phyloP scores from a whole-genome alignment of 2,797 vertebrate genomes.

The Poecilia velifera region DNA sequence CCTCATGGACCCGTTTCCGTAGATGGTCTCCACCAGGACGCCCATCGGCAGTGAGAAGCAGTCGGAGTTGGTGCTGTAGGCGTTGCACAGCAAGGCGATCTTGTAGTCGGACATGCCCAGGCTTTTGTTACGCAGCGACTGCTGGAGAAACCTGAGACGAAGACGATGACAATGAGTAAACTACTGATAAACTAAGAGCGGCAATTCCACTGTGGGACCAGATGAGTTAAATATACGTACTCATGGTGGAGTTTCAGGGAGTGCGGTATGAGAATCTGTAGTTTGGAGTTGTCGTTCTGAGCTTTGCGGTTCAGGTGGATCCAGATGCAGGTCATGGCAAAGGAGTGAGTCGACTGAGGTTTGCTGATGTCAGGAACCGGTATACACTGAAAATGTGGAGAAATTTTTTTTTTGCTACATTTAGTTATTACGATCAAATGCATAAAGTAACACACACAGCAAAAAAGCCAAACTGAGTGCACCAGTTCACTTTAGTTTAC shows the following conservation, averaged over 20 bases:
- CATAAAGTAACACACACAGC: not conserved
- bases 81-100: slow-evolving; percentile 97
- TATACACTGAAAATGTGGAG: slow-evolving; percentile 85
- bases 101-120: slow-evolving; percentile 99
- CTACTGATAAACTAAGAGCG: not conserved
- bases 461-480: not conserved
- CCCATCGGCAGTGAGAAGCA: slow-evolving; percentile 99
- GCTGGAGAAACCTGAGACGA: slow-evolving; percentile 91
- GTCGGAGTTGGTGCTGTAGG: slow-evolving; percentile 98
- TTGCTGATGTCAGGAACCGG: slow-evolving; percentile 99
- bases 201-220: not conserved
- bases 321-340: slow-evolving; percentile 99
- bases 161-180: not conserved
- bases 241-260: slow-evolving; percentile 97
- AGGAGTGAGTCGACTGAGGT: slow-evolving; percentile 97
- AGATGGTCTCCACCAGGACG: slow-evolving; percentile 97
- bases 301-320: slow-evolving; percentile 99
- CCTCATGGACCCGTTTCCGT: slow-evolving; percentile 93
- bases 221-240: slow-evolving; percentile 68
- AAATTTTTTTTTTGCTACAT: not conserved
- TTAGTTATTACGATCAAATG: not conserved
- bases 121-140: slow-evolving; percentile 94
- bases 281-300: slow-evolving; percentile 94
- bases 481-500: slow-evolving; percentile 63
- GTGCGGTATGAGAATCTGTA: slow-evolving; percentile 98